Percentiles rank a stretch among this genome's conserved stretches.
Conservation (phyloP, 2,797 vertebrate species). For the Allobates femoralis region DNA sequence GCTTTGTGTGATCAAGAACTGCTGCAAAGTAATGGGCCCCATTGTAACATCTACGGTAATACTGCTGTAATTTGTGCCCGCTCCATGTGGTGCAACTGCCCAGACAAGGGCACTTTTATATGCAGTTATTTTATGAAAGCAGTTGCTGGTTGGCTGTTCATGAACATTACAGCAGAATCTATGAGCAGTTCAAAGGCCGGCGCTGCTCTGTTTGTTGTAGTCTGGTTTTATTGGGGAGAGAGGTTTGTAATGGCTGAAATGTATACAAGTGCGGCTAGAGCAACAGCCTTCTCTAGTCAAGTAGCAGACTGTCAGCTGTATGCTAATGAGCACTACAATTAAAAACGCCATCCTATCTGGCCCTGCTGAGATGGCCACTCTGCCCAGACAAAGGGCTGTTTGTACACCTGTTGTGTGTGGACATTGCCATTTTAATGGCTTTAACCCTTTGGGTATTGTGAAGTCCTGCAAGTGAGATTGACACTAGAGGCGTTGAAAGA, state of each 20-base stretch:
- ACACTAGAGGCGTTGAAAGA: conserved; percentile 72
- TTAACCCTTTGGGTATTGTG: conserved; percentile 54
- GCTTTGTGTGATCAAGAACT: not conserved
- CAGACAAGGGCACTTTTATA: conserved; percentile 64
- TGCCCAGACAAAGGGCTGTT: conserved; percentile 86
- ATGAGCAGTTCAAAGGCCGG: conserved; percentile 53
- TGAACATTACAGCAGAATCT: conserved; percentile 43
- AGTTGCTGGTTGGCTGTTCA: conserved; percentile 42
- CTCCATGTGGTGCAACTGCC: conserved; percentile 52
- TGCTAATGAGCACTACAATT: conserved; percentile 86
- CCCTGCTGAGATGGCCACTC: conserved; percentile 71
- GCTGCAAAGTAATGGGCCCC: not conserved
- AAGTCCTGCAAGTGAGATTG: conserved; percentile 33
- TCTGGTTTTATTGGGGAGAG: conserved; percentile 74
- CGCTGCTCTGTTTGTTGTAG: conserved; percentile 66
- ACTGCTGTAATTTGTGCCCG: conserved; percentile 49
- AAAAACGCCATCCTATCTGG: conserved; percentile 81
- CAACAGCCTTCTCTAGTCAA: conserved; percentile 37
- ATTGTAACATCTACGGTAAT: conserved; percentile 30
- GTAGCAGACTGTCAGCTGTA: conserved; percentile 86
- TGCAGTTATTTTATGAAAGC: conserved; percentile 62
- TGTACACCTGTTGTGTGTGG: conserved; percentile 88
- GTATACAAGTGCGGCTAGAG: conserved; percentile 61
- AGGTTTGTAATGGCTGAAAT: conserved; percentile 66
- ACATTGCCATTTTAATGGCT: conserved; percentile 66